Percentiles rank a stretch among this genome's conserved stretches.
phyloP scores from a whole-genome alignment of 35 echinoderm and acorn worm species.

The Ophioderma brevispina region DNA sequence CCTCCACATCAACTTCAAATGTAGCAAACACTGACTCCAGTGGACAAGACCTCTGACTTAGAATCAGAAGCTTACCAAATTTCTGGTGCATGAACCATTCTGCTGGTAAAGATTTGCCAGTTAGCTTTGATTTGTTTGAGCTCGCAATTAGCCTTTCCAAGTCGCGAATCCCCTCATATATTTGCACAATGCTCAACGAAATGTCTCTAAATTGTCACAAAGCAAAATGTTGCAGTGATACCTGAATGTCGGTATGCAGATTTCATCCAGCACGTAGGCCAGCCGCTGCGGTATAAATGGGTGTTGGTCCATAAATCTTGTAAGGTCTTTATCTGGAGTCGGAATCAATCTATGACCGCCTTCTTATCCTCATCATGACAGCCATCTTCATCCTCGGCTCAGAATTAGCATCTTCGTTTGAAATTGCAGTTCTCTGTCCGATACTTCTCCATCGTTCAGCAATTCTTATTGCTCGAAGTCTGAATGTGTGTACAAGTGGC shows the following conservation, averaged over 20 bases:
- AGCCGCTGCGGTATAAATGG: background rate
- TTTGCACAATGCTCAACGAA: background rate
- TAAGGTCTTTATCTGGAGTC: background rate
- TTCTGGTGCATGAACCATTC: constrained; percentile 11
- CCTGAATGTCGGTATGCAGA: constrained; percentile 4
- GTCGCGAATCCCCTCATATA: background rate
- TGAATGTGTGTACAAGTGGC: background rate
- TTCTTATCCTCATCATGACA: background rate
- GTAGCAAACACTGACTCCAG: constrained; percentile 14
- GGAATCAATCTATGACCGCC: background rate
- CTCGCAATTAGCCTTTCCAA: background rate
- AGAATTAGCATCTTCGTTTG: background rate
- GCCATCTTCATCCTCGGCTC: background rate
- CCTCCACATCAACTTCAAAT: background rate
- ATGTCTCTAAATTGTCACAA: background rate
- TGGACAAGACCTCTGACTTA: background rate
- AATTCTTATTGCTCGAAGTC: background rate
- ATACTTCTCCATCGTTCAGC: background rate
- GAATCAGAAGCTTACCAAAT: background rate
- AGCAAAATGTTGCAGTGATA: background rate
- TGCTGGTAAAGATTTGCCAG: background rate
- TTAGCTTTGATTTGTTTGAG: background rate
- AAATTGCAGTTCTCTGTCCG: no score
- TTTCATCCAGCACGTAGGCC: background rate
- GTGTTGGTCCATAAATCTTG: background rate